Evolutionary conservation across 2,113 vertebrate species (phyloP).

Genomic region (Brevimyrus niger): DNA sequence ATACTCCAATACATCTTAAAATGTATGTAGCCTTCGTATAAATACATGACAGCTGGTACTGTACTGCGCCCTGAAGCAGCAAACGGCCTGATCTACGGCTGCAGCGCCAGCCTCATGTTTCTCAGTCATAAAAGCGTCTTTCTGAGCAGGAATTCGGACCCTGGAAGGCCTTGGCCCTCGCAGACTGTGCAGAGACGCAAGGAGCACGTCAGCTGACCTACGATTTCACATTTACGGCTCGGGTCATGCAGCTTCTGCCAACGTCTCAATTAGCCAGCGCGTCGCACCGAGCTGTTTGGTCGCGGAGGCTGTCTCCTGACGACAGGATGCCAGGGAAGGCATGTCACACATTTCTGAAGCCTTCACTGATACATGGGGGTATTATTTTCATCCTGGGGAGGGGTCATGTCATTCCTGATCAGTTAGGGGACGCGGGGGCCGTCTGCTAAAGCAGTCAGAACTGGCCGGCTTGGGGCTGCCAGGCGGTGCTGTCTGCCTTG

Average conservation of each 20-base stretch:
- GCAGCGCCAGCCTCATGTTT: not conserved
- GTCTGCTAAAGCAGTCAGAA: not conserved
- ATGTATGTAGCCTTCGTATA: not conserved
- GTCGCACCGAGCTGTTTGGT: not conserved
- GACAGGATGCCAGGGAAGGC: not conserved
- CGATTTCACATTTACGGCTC: not conserved
- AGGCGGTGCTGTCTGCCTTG: not conserved
- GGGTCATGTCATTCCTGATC: not conserved
- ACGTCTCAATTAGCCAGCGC: not conserved
- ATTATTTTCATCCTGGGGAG: not conserved
- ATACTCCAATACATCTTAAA: constrained; percentile 4
- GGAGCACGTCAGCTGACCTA: not conserved
- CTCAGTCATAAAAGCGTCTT: not conserved
- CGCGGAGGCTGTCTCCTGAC: not conserved
- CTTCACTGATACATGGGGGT: not conserved
- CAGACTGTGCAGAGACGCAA: not conserved
- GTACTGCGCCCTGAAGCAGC: not conserved
- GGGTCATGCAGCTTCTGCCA: not conserved
- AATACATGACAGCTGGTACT: constrained; percentile 4
- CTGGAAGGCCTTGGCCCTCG: not conserved
- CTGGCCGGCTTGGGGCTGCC: not conserved
- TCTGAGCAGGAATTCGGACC: not conserved
- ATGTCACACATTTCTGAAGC: no score
- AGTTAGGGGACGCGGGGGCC: not conserved
- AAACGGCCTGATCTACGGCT: not conserved